These are phyloP conservation scores for Melospiza melodia DNA, from an alignment of 2,113 vertebrate genomes.

Conservation along the genomic window DNA sequence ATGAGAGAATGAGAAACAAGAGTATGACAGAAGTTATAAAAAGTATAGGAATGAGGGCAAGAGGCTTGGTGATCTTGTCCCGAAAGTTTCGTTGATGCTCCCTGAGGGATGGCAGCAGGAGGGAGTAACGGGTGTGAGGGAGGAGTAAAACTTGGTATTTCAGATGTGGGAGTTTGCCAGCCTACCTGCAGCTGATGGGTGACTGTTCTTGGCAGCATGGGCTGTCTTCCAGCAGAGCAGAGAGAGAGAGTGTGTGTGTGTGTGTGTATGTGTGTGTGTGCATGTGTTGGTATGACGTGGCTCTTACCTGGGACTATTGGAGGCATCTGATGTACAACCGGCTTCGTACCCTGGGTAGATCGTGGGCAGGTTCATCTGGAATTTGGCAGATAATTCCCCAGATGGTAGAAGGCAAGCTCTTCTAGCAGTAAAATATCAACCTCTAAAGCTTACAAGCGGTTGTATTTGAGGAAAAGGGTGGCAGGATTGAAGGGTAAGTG, in stretches of 20 bases:
- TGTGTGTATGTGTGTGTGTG: not conserved
- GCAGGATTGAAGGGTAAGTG: not conserved
- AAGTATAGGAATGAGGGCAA: not conserved
- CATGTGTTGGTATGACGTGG: not conserved
- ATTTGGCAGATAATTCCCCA: not conserved
- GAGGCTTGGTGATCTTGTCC: not conserved
- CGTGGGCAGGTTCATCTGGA: not conserved
- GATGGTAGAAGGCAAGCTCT: not conserved
- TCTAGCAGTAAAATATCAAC: not conserved
- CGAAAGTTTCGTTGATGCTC: not conserved
- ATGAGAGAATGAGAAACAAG: not conserved
- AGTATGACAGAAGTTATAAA: not conserved
- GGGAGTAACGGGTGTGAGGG: not conserved
- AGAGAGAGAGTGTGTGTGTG: no score
- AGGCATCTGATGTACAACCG: not conserved
- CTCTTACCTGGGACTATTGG: not conserved
- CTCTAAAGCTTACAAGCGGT: not conserved
- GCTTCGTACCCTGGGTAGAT: not conserved
- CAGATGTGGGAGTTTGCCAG: not conserved
- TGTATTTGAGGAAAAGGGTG: not conserved
- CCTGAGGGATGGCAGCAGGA: not conserved
- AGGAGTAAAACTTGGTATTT: not conserved
- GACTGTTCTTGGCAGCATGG: not conserved
- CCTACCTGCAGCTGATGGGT: not conserved
- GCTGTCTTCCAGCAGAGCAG: not conserved